These are phyloP conservation scores for Ariopsis seemanni DNA, from an alignment of 2,113 vertebrate species.

Conservation along the genomic window DNA sequence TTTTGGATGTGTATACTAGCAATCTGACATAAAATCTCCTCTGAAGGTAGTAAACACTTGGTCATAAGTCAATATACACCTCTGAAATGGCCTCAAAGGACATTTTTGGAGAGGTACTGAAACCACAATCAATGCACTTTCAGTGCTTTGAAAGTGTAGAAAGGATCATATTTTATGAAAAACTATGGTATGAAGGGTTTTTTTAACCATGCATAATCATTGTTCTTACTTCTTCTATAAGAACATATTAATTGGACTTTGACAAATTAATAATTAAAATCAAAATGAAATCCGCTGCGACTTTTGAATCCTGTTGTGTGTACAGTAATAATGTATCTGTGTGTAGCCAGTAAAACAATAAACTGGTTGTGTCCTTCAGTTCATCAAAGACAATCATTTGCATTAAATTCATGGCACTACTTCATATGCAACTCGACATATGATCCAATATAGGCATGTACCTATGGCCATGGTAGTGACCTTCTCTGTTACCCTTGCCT, in stretches of 20 bases:
- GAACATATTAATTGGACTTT: not conserved
- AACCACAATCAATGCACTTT: not conserved
- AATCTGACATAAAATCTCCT: not conserved
- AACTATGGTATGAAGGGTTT: not conserved
- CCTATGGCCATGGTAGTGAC: not conserved
- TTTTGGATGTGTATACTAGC: not conserved
- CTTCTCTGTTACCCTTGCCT: not conserved
- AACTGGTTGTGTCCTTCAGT: too few species aligned
- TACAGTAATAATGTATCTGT: not conserved
- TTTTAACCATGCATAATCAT: not conserved
- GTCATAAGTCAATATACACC: not conserved
- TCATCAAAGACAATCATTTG: not conserved
- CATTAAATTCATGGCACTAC: not conserved
- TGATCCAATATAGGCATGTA: not conserved
- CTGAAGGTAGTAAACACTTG: not conserved
- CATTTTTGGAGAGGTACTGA: not conserved
- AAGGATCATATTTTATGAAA: not conserved
- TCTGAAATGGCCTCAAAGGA: not conserved
- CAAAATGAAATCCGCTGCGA: not conserved
- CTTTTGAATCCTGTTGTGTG: not conserved
- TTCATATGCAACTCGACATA: not conserved
- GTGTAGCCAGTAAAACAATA: too few species aligned
- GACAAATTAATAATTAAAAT: not conserved
- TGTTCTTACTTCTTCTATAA: not conserved
- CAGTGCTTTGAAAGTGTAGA: not conserved